Evolutionary conservation across 2,113 vertebrate species (phyloP).

Genomic region (Chaenogobius annularis): DNA sequence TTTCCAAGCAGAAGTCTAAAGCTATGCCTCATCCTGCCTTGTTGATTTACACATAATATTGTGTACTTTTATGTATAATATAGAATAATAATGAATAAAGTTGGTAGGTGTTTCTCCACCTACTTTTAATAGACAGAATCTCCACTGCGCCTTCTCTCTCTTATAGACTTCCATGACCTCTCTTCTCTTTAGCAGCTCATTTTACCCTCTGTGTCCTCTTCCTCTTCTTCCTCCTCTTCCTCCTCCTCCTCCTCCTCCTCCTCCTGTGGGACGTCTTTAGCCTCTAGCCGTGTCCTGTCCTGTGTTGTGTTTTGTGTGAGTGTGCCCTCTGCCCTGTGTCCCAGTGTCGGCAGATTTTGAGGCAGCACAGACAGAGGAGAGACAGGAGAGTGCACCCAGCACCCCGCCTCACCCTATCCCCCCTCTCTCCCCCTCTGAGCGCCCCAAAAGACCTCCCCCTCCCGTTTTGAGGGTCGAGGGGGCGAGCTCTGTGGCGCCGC

Average conservation of each 20-base stretch:
- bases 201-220: not conserved
- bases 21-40: not conserved
- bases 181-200: not conserved
- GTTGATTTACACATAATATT: not conserved
- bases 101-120: not conserved
- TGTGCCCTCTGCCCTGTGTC: constrained; percentile 73
- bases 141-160: not conserved
- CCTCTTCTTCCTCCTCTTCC: not conserved
- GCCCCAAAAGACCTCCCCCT: constrained; percentile 61
- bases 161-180: not conserved
- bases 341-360: constrained; percentile 72
- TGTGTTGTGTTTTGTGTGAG: constrained; percentile 61
- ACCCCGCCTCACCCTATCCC: constrained; percentile 51
- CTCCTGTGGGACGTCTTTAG: constrained; percentile 30
- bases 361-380: constrained; percentile 67
- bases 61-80: not conserved
- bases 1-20: not conserved
- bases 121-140: not conserved
- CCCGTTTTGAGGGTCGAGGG: constrained; percentile 57
- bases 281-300: constrained; percentile 28
- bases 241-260: not conserved
- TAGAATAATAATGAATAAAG: not conserved
- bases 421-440: constrained; percentile 55
- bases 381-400: constrained; percentile 65
- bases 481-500: constrained; percentile 52